These are phyloP conservation scores for Coregonus clupeaformis DNA, from an alignment of 2,113 vertebrate genomes.

Conservation along the genomic window DNA sequence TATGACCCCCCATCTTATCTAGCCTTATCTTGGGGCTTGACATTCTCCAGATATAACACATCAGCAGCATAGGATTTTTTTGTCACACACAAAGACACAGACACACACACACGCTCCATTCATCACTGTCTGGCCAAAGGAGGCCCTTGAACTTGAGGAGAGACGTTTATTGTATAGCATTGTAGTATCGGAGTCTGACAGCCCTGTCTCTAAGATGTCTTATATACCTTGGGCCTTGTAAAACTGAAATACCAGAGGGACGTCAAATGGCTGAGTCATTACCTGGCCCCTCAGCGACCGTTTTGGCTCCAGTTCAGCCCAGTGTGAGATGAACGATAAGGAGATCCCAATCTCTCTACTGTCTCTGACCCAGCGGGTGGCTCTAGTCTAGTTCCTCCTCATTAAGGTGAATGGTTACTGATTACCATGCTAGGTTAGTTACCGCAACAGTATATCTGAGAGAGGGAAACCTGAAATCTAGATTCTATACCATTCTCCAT, in stretches of 20 bases:
- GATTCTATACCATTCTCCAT: neutral
- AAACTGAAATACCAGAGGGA: neutral
- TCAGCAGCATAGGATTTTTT: neutral
- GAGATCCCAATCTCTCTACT: neutral
- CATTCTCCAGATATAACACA: neutral
- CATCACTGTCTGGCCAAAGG: neutral
- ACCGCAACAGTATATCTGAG: no score
- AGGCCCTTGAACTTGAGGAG: neutral
- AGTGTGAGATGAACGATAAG: neutral
- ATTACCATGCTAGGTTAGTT: no score
- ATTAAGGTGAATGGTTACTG: neutral
- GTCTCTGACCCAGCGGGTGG: neutral
- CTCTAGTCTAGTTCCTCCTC: neutral
- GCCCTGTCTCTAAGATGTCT: neutral
- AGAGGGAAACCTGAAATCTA: no score
- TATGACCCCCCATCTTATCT: neutral
- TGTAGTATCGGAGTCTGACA: neutral
- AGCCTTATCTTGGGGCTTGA: neutral
- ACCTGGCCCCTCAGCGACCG: neutral
- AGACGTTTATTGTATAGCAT: neutral
- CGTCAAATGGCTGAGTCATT: neutral
- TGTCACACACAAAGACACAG: neutral
- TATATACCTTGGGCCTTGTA: neutral
- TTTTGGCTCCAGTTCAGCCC: neutral
- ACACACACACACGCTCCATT: neutral